These are phyloP conservation scores for Zele albiditarsus DNA, from an alignment of 2,888 invertebrate genomes.

Conservation along the genomic window DNA sequence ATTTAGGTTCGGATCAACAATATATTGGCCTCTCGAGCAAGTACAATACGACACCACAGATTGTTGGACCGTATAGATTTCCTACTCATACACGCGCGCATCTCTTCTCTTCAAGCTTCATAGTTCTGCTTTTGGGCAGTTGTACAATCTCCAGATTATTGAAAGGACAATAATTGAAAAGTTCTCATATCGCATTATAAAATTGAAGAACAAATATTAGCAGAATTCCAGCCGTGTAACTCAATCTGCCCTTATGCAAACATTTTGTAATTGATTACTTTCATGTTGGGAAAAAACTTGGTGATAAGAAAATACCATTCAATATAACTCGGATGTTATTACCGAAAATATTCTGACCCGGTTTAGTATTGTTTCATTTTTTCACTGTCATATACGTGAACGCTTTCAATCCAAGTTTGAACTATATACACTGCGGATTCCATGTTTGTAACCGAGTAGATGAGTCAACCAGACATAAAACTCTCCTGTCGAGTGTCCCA, in stretches of 20 bases:
- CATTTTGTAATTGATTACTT: neutral
- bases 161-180: too few relatives aligned
- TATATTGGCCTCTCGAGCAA: constrained; percentile 12
- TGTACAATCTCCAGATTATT: too few relatives aligned
- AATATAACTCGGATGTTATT: neutral
- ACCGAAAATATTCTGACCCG: neutral
- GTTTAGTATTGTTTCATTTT: neutral
- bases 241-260: too few relatives aligned
- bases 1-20: constrained; percentile 14
- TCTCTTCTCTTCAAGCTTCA: neutral
- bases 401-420: neutral
- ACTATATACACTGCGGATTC: neutral
- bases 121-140: neutral
- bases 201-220: too few relatives aligned
- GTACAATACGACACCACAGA: neutral
- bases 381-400: neutral
- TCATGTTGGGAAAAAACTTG: neutral
- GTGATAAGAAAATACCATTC: neutral
- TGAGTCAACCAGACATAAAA: neutral
- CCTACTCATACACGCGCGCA: neutral
- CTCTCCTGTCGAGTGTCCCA: neutral
- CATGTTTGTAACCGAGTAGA: neutral
- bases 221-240: too few relatives aligned
- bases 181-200: too few relatives aligned
- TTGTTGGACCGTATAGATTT: neutral